Base-by-base conservation (phyloP, 2,888 invertebrate species). In the Metellina segmentata region DNA sequence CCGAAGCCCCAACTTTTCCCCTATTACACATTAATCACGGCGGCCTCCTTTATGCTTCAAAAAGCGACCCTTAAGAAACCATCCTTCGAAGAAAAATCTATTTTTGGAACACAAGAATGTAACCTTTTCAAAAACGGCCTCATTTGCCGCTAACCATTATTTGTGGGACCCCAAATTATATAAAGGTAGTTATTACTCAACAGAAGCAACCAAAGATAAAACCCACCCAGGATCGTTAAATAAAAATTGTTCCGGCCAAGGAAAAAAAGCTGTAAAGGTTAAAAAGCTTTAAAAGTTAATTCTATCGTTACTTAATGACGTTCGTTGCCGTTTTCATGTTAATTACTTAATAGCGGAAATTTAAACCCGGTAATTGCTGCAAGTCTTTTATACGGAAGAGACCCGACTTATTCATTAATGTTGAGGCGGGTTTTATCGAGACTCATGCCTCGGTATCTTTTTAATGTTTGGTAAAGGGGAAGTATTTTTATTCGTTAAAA, bases 301-400 rank as follows among this genome's bases (percentile, higher is more conserved):
- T 89, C 71, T 19, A 51, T n/a, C 19, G 53, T 11, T 16, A 20
- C 69, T 72, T 74, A 89, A 78, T 83, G 89, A 78, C 82, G 89
- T 78, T 16, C 51, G 77, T 6, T 71, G 70, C 48, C 77, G n/a
- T 70, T 72, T 89, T 71, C 77, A 89, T 83, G 83, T 89, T 89
- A 89, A 89, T 89, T 89, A 83, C 89, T 89, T 89, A 89, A 89
- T 89, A 89, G 89, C 89, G 89, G 89, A 89, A 89, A 89, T 89
- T 89, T 89, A 89, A 89, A 83, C 83, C 75, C 89, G 83, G 75
- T 89, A 89, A 89, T 89, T 89, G 89, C 89, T 51, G 11, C 8
- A 34, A 83, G 89, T 89, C 77, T 77, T 83, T 89, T 83, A 77
- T 71, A 61, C 19, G 52, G 69, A 20, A 13, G 75, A 87, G 51